Evolutionary conservation across 2,888 invertebrate genomes (phyloP).

Genomic region (Spilarctia lutea): DNA sequence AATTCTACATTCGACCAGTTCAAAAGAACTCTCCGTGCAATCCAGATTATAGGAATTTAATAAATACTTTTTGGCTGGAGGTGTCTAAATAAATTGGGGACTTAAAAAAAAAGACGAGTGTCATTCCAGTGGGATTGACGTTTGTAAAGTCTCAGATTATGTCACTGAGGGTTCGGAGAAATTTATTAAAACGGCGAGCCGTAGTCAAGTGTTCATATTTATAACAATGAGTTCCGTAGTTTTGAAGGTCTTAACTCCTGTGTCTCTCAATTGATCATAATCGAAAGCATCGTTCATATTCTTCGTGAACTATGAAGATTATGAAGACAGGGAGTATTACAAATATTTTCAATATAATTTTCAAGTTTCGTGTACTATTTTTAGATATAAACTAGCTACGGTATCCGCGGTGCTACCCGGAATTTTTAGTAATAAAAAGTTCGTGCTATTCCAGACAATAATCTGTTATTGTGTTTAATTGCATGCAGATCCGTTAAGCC

Average conservation of each 20-base stretch:
- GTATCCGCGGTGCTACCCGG: too few relatives aligned
- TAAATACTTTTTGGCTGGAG: conserved; percentile 5
- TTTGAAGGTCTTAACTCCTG: background rate
- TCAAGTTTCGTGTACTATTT: too few relatives aligned
- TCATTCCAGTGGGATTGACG: conserved; percentile 59
- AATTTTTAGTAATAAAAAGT: too few relatives aligned
- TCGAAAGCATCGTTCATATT: background rate
- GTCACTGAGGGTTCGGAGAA: conserved; percentile 46
- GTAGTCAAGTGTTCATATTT: conserved; percentile 21
- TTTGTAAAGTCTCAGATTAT: conserved; percentile 57
- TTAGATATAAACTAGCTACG: too few relatives aligned
- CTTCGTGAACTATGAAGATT: background rate
- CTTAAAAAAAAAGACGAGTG: conserved; percentile 50
- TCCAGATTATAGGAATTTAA: conserved; percentile 2
- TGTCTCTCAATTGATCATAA: background rate
- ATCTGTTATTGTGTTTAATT: too few relatives aligned
- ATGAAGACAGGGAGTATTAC: too few relatives aligned
- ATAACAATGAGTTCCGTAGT: conserved; percentile 21
- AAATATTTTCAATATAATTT: too few relatives aligned
- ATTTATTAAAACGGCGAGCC: conserved; percentile 48
- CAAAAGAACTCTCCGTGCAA: conserved; percentile 26
- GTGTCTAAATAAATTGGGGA: conserved; percentile 40
- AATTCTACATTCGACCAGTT: conserved; percentile 37
- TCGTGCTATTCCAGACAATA: too few relatives aligned
- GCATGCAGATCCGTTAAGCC: too few relatives aligned